Evolutionary conservation across 2,888 invertebrate genomes (phyloP).

Genomic region (Cistogaster globosa): DNA sequence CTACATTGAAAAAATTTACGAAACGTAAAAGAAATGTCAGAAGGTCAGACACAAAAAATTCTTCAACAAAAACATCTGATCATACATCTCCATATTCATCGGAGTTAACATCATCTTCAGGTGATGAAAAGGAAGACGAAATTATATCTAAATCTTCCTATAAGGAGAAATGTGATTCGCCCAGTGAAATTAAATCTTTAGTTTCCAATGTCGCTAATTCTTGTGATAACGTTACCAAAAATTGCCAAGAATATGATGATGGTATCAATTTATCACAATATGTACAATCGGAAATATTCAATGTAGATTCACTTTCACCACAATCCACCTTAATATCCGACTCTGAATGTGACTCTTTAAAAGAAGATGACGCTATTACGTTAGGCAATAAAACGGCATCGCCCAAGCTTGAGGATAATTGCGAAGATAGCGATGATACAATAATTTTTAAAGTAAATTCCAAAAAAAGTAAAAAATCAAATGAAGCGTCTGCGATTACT

Average conservation of each 20-base stretch:
- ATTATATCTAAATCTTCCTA: neutral
- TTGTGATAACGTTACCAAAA: neutral
- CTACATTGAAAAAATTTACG: conserved; percentile 50
- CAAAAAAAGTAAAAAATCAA: conserved; percentile 42
- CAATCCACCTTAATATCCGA: conserved; percentile 56
- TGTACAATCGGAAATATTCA: conserved; percentile 76
- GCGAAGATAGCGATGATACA: conserved; percentile 53
- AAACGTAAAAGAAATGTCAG: conserved; percentile 72
- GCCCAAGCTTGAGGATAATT: conserved; percentile 23
- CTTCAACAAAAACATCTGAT: conserved; percentile 71
- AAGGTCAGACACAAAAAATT: conserved; percentile 74
- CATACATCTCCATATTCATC: conserved; percentile 65
- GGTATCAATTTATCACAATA: conserved; percentile 76
- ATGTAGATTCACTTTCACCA: conserved; percentile 68
- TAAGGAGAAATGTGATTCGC: neutral
- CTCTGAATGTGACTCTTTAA: conserved; percentile 55
- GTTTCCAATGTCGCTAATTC: neutral
- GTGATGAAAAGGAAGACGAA: conserved; percentile 43
- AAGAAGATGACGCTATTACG: conserved; percentile 25
- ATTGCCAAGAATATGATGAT: conserved; percentile 74
- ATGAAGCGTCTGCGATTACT: neutral
- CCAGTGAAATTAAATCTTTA: conserved; percentile 38
- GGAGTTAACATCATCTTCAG: conserved; percentile 37
- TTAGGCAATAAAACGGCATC: conserved; percentile 4
- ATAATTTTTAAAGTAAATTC: conserved; percentile 55